Evolutionary conservation across 2,797 vertebrate species (phyloP), one percentile per base, ranked within the genome.

Genomic region (Gila robusta): DNA sequence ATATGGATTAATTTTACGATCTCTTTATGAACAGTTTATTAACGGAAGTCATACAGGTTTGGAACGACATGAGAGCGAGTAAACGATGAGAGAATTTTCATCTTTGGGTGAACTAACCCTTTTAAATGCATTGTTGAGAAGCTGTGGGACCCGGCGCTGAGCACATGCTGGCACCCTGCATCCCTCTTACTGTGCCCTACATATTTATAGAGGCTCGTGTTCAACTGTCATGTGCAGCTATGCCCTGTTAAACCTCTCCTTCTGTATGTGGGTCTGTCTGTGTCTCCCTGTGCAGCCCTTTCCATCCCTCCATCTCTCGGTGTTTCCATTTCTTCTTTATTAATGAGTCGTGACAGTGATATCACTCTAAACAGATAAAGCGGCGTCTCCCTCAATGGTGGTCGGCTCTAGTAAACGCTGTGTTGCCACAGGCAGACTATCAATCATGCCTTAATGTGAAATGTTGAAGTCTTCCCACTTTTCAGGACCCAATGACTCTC

Each of bases 341-440:
- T 87, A 84, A 87, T 90, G 78, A 84, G 86, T 35, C 64, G 56
- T 87, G 84, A 87, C 88, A 86, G 69, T 80, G 54, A 81, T 77
- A 87, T 87, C 73, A 82, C 86, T 88, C 64, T 73, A 84, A 73
- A 79, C 79, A 72, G 87, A 86, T 83, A 84, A 86, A 78, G 73
- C 66, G 72, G n/a, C 67, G 64, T 73, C 32, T 81, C 79, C 81
- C 82, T 76, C 79, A 59, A 66, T 78, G 79, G 72, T 67, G 79
- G 71, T 78, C 64, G 62, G 71, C 41, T 85, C 77, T 69, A 62
- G 56, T 73, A 54, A 79, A 54, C 41, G 69, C 47, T 76, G 47
- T 59, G 64, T 80, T 83, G 74, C 74, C 81, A 83, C 59, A 66
- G 67, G 78, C 82, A 67, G 81, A n/a, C 6, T 32, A 80, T 87